Percentiles rank a stretch among this genome's conserved stretches.
Conservation (phyloP, 2,113 vertebrate species). For the Otis tarda region DNA sequence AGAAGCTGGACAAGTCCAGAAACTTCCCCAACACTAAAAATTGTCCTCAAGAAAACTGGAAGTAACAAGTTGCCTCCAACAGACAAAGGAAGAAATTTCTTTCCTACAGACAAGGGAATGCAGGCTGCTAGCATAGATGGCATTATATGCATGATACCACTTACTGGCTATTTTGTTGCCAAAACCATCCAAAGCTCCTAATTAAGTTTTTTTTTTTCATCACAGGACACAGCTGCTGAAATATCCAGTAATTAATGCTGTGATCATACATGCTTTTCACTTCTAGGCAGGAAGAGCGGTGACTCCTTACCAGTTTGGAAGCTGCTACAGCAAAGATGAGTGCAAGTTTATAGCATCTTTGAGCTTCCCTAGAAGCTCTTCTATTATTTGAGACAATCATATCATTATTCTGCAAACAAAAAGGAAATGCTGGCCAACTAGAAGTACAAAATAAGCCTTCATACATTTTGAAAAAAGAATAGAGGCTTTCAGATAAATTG, state of each 20-base stretch:
- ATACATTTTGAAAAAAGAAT: slow-evolving; percentile 52
- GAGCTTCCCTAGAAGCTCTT: slow-evolving; percentile 15
- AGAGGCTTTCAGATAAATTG: slow-evolving; percentile 53
- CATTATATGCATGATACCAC: neutral
- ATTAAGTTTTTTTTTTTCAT: slow-evolving; percentile 33
- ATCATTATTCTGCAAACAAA: slow-evolving; percentile 43
- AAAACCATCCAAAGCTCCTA: slow-evolving; percentile 31
- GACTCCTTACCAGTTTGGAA: slow-evolving; percentile 33
- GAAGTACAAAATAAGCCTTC: slow-evolving; percentile 16
- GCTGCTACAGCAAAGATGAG: slow-evolving; percentile 16
- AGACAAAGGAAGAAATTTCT: slow-evolving; percentile 28
- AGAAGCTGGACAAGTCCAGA: neutral
- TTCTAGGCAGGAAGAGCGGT: slow-evolving; percentile 38
- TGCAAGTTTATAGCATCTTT: slow-evolving; percentile 7
- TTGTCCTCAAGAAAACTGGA: neutral
- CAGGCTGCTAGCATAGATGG: neutral
- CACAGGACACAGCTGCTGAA: slow-evolving; percentile 25
- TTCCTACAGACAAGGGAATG: slow-evolving; percentile 33
- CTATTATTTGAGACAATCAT: slow-evolving; percentile 34
- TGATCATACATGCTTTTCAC: neutral
- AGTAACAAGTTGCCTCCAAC: neutral
- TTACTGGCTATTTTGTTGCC: slow-evolving; percentile 33
- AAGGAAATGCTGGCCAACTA: slow-evolving; percentile 13
- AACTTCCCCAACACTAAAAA: neutral
- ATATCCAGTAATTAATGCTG: slow-evolving; percentile 54